A percentile compares a stretch with the other conserved stretches of the same genome.
Evolutionary conservation across 2,113 vertebrate genomes (phyloP).

Genomic region (Pelvicachromis taeniatus): DNA sequence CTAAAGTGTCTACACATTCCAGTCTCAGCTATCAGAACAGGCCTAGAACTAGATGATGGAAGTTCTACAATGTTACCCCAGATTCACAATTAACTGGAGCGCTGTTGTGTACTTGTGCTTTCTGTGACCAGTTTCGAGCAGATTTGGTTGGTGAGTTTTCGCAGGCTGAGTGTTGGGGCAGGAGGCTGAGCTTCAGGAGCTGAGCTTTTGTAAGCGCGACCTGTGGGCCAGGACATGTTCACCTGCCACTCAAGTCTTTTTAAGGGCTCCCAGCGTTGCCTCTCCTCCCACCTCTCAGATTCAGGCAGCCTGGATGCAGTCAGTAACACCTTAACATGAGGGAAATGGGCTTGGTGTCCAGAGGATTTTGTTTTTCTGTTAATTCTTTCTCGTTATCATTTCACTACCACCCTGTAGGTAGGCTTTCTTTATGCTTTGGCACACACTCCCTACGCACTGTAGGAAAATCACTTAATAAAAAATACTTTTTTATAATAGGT

Average conservation of each 20-base stretch:
- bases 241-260: neutral
- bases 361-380: conserved; percentile 37
- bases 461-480: conserved; percentile 82
- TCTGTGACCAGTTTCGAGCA: neutral
- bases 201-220: conserved; percentile 50
- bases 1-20: conserved; percentile 76
- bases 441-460: conserved; percentile 87
- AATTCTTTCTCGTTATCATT: conserved; percentile 70
- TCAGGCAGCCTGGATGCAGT: neutral
- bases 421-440: conserved; percentile 75
- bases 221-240: neutral
- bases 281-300: neutral
- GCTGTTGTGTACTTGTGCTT: neutral
- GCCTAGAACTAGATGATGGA: neutral
- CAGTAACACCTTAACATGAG: neutral
- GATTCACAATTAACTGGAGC: neutral
- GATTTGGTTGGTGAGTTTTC: neutral
- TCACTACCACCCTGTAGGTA: conserved; percentile 83
- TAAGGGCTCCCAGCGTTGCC: neutral
- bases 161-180: neutral
- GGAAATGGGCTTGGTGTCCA: conserved; percentile 43
- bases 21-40: conserved; percentile 40
- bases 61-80: neutral
- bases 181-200: conserved; percentile 42
- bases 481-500: conserved; percentile 93